Evolutionary conservation across 2,888 invertebrate genomes (phyloP), one percentile per base, ranked within the genome.

Genomic region (Andrena dorsata): DNA sequence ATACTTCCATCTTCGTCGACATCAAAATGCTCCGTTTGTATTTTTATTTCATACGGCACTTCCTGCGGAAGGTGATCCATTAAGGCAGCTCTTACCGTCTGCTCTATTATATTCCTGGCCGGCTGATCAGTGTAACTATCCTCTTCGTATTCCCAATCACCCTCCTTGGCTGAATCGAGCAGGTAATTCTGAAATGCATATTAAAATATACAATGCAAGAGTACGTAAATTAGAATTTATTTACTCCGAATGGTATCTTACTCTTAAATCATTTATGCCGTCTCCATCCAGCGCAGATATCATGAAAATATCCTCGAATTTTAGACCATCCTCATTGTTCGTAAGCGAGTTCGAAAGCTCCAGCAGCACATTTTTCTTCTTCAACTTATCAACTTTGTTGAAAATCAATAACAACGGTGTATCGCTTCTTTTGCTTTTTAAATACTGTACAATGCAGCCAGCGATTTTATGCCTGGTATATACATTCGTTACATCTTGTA

Each of bases 251-350:
- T 30, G 20, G 53, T 32, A 74, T 82, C 88, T 90, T 92, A 97
- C 97, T 94, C 96, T 96, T 35, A 98, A 94, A 88, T 96, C 96
- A 41, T 95, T 94, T 1, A 98, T 94, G 1, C 98, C 98, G 94
- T 96, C 96, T 28, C 97, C 97, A 75, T 96, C 96, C 32, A 98
- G 92, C 0, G 98, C 97, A 8, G 99, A 99, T n/a, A 98, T 95
- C 95, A 99, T 96, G 92, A 99, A 99, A 10, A 99, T 96, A 92
- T 97, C 96, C 32, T 96, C 95, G 94, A 99, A 99, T 86, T 97
- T 93, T n/a, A 96, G 95, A 97, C 97, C 97, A 7, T 96, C 96
- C 0, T 85, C 76, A 0, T 92, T 90, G 6, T 96, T 96, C 5
- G 97, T 97, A 66, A 99, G 93, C 58, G 94, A 95, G 60, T 95